Conservation (phyloP, 1,140 invertebrate genomes). For the Heliconius melpomene region DNA sequence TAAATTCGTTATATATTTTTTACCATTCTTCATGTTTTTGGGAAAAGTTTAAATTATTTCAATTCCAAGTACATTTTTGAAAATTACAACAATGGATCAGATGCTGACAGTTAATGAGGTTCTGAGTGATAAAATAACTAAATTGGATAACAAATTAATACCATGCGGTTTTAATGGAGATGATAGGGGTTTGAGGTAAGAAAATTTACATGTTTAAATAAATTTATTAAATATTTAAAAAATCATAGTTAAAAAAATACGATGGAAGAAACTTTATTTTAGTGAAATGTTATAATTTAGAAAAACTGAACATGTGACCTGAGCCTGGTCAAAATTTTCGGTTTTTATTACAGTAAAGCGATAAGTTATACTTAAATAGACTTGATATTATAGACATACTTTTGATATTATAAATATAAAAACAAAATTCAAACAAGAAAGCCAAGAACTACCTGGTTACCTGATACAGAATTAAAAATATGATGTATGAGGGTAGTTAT, state of each 20-base stretch:
- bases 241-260: background rate
- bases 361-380: too few species aligned
- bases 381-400: too few species aligned
- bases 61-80: background rate
- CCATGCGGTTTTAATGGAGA: too few species aligned
- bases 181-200: constrained; percentile 36
- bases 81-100: constrained; percentile 49
- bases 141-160: too few species aligned
- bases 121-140: constrained; percentile 51
- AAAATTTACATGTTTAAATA: background rate
- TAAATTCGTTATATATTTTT: background rate
- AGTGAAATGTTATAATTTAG: background rate
- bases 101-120: constrained; percentile 56
- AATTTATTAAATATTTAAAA: background rate
- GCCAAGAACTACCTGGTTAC: too few species aligned
- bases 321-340: constrained; percentile 12
- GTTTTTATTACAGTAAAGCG: background rate
- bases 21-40: background rate
- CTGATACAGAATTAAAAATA: too few species aligned
- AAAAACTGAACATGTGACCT: background rate
- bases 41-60: background rate
- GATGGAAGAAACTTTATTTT: background rate
- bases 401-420: too few species aligned
- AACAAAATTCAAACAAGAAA: too few species aligned
- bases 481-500: too few species aligned